Percentiles rank a stretch among this genome's conserved stretches.
phyloP scores from a whole-genome alignment of 2,113 vertebrate species.

The Rostratula benghalensis region DNA sequence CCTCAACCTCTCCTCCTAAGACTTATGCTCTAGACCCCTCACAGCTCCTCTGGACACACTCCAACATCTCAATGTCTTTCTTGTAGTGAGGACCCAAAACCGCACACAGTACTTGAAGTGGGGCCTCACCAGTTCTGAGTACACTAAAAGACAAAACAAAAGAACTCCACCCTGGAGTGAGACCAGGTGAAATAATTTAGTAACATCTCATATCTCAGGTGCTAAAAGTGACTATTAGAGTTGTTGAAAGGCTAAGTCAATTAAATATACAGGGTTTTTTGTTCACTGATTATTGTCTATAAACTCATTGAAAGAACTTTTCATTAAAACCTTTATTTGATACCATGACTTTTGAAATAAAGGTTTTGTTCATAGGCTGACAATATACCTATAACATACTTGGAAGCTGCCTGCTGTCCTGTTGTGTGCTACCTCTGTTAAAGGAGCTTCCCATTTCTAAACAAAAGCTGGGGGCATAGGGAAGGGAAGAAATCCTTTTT shows the following conservation, averaged over 20 bases:
- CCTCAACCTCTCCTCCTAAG: neutral
- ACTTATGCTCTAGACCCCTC: neutral
- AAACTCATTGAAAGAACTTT: neutral
- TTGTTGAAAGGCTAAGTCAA: neutral
- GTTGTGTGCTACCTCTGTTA: neutral
- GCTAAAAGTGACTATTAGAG: neutral
- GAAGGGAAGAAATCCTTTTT: neutral
- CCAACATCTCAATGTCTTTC: neutral
- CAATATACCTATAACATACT: neutral
- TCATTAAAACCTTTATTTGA: neutral
- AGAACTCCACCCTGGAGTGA: neutral
- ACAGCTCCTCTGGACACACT: neutral
- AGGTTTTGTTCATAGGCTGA: neutral
- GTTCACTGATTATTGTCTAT: neutral
- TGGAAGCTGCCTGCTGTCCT: neutral
- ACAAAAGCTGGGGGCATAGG: rapidly evolving
- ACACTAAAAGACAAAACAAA: neutral
- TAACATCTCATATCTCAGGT: neutral
- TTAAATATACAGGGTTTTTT: neutral
- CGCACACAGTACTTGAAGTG: neutral
- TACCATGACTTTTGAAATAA: neutral
- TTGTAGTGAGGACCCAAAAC: neutral
- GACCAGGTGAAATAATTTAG: neutral
- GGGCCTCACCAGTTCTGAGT: neutral
- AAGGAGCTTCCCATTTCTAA: neutral